These are phyloP conservation scores for Pseudocheirus occidentalis DNA, from an alignment of 2,797 vertebrate species.

Conservation along the genomic window DNA sequence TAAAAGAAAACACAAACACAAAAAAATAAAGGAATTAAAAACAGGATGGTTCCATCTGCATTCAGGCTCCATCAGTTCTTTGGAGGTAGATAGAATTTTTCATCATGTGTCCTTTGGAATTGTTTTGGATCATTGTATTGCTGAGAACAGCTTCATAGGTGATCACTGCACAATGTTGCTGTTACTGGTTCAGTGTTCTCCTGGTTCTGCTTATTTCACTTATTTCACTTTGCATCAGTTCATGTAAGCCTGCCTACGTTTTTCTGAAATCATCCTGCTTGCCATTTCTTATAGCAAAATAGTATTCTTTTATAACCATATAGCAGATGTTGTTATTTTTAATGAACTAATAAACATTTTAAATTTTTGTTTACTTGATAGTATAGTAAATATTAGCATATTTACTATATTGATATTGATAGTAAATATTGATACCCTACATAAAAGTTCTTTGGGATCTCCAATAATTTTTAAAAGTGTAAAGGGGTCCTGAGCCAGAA, in stretches of 20 bases:
- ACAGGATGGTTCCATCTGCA: not conserved
- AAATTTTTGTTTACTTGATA: not conserved
- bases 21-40: not conserved
- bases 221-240: too few relatives aligned
- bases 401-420: too few relatives aligned
- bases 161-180: not conserved
- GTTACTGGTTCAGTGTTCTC: too few relatives aligned
- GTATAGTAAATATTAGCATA: not conserved
- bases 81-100: not conserved
- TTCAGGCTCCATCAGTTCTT: not conserved
- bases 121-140: not conserved
- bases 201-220: too few relatives aligned
- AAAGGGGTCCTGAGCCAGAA: not conserved
- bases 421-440: not conserved
- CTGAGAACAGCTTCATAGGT: not conserved
- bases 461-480: not conserved
- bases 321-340: not conserved
- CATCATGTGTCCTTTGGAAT: not conserved
- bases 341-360: not conserved
- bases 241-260: too few relatives aligned
- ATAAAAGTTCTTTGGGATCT: not conserved
- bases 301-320: not conserved
- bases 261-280: too few relatives aligned
- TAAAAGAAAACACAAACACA: too few relatives aligned
- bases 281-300: too few relatives aligned